Base-by-base conservation (phyloP, 2,113 vertebrate species). In the Cynocephalus volans region DNA sequence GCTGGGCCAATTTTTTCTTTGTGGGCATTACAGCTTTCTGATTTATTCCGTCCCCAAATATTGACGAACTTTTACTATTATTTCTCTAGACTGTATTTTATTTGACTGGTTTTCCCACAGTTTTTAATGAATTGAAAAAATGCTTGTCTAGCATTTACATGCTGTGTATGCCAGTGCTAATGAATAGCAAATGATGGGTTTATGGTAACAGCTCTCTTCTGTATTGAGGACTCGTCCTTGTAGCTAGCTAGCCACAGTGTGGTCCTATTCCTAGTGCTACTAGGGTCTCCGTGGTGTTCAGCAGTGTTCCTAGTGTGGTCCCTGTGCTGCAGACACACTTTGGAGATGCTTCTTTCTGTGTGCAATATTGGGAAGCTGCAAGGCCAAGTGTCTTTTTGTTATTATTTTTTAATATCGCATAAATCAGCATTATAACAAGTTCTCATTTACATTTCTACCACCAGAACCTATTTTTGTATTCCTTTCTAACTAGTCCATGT, bases 71-170 rank as follows among this genome's bases (percentile, higher is more conserved):
- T 79, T 64, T 79, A 56, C 73, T 96, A 21, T 85, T 95, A n/a
- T 45, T 89, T 95, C 67, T 97, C 33, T 70, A 65, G 48, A 36
- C 31, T 79, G 6, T 88, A 64, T 88, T 92, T 77, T 69, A 69
- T 87, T 79, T 92, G 94, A 76, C 48, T 73, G 69, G 12, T 69
- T 96, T 95, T 79, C 60, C 54, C 8, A 81, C 33, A 93, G 13
- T 96, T 93, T 95, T 93, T 67, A 96, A 77, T 76, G 41, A 95
- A 36, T 82, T 93, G 60, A 77, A 93, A 88, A 95, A 84, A 24
- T 58, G 6, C 54, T 94, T 87, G 41, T 52, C n/a, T 93, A 23
- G 19, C 83, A 56, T 84, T 93, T 91, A 41, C 28, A 7, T 77
- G 62, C 7, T 67, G 5, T 92, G 9, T 70, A 54, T 87, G 81